Evolutionary conservation across 2,797 vertebrate species (phyloP).

Genomic region (Potorous gilbertii): DNA sequence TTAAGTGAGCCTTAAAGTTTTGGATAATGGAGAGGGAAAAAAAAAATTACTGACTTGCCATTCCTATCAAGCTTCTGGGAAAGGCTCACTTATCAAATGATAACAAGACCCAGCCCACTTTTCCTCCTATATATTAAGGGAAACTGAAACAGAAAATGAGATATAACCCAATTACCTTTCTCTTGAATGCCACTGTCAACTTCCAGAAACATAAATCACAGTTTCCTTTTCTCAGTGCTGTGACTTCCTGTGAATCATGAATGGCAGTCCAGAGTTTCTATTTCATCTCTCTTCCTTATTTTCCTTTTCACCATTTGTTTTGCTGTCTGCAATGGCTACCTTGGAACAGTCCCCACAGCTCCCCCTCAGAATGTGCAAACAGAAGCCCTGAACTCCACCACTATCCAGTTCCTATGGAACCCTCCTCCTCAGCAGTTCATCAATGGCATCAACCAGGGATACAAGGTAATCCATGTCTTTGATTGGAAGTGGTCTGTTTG

Average conservation of each 20-base stretch:
- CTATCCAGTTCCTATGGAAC: constrained; percentile 94
- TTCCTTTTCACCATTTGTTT: background rate
- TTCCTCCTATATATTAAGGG: constrained; percentile 46
- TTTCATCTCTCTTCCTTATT: constrained; percentile 58
- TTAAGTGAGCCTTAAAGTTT: constrained; percentile 54
- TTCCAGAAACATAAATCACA: constrained; percentile 41
- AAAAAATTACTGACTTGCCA: constrained; percentile 51
- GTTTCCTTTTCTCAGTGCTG: constrained; percentile 5
- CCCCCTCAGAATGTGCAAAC: constrained; percentile 94
- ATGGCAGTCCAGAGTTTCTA: constrained; percentile 29
- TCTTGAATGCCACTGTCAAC: constrained; percentile 28
- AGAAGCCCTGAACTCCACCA: constrained; percentile 93
- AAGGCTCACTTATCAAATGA: constrained; percentile 56
- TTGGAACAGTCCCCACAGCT: constrained; percentile 92
- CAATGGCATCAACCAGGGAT: constrained; percentile 97
- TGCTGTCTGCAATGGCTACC: background rate
- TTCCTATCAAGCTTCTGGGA: constrained; percentile 41
- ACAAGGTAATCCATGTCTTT: constrained; percentile 88
- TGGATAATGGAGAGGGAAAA: constrained; percentile 57
- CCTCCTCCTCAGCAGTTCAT: constrained; percentile 97
- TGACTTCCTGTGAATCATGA: background rate
- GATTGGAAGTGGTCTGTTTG: background rate
- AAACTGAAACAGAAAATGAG: constrained; percentile 65
- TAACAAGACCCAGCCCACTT: constrained; percentile 54
- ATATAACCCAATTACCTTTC: constrained; percentile 65